Percentiles rank a stretch among this genome's conserved stretches.
Evolutionary conservation across 2,797 vertebrate genomes (phyloP).

Genomic region (Galaxias olidus): DNA sequence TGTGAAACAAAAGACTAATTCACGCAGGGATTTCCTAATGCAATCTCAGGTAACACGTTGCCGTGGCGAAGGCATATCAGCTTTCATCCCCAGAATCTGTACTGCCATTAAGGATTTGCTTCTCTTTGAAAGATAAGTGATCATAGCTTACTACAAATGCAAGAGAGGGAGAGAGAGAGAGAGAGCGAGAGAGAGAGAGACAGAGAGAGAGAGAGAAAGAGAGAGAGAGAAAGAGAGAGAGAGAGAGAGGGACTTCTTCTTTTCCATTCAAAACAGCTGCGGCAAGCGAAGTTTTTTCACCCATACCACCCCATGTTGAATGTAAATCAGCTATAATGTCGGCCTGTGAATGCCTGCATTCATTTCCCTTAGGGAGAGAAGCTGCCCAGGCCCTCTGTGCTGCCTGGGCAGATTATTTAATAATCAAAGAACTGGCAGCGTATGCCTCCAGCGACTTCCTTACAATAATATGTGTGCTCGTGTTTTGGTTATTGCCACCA

Average conservation of each 20-base stretch:
- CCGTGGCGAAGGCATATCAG: too few species aligned
- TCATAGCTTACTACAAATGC: not conserved
- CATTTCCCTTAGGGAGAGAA: conserved; percentile 44
- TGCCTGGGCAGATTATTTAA: conserved; percentile 32
- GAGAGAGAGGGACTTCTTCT: conserved; percentile 7
- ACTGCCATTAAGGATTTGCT: too few species aligned
- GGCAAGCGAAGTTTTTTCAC: conserved; percentile 40
- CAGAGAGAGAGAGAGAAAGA: not conserved
- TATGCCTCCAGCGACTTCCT: not conserved
- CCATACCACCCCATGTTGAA: conserved; percentile 34
- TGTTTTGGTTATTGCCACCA: conserved; percentile 2
- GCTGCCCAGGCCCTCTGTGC: conserved; percentile 18
- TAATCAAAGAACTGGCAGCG: not conserved
- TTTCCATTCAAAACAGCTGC: conserved; percentile 37
- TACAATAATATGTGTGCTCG: conserved; percentile 5
- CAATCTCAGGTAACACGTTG: too few species aligned
- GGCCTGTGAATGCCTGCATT: conserved; percentile 53
- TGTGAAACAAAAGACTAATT: too few species aligned
- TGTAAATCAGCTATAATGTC: conserved; percentile 58
- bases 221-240: not conserved
- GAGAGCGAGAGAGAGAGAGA: not conserved
- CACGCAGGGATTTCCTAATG: too few species aligned
- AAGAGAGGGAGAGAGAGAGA: not conserved
- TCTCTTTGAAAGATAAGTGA: too few species aligned
- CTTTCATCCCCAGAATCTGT: too few species aligned